Conservation (phyloP, 2,888 invertebrate genomes). For the Melitaea athalia region DNA sequence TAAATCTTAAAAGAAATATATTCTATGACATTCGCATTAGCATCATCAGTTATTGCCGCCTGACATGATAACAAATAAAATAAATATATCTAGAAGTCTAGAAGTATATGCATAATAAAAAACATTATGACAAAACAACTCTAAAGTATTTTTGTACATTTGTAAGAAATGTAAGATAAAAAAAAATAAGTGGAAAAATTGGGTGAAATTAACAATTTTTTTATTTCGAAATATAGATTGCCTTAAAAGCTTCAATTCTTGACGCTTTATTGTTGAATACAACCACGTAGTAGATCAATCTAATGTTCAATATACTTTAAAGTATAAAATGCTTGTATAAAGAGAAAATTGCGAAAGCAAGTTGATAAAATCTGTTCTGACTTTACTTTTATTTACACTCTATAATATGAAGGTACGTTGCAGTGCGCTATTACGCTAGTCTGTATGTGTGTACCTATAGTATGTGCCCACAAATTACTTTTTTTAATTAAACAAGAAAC, state of each 20-base stretch:
- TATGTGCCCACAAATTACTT: constrained; percentile 46
- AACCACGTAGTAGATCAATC: constrained; percentile 10
- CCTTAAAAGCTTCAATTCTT: background rate
- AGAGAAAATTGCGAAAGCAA: constrained; percentile 49
- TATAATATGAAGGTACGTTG: constrained; percentile 45
- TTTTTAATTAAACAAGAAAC: background rate
- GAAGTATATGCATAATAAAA: background rate
- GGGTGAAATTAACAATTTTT: background rate
- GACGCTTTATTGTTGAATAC: background rate
- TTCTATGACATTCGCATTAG: constrained; percentile 24
- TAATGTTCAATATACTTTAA: constrained; percentile 23
- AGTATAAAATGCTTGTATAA: constrained; percentile 30
- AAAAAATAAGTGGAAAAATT: no score
- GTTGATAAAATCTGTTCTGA: constrained; percentile 62
- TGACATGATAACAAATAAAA: constrained; percentile 11
- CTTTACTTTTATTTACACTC: constrained; percentile 53
- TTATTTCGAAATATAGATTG: background rate
- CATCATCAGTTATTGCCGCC: constrained; percentile 16
- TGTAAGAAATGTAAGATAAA: background rate
- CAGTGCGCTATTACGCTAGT: constrained; percentile 37
- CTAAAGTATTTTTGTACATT: background rate
- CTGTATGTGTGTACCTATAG: constrained; percentile 39
- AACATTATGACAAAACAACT: background rate
- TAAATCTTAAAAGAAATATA: constrained; percentile 29
- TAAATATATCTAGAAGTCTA: background rate